Evolutionary conservation across 2,888 invertebrate genomes (phyloP).

Genomic region (Lepidonotus clava): DNA sequence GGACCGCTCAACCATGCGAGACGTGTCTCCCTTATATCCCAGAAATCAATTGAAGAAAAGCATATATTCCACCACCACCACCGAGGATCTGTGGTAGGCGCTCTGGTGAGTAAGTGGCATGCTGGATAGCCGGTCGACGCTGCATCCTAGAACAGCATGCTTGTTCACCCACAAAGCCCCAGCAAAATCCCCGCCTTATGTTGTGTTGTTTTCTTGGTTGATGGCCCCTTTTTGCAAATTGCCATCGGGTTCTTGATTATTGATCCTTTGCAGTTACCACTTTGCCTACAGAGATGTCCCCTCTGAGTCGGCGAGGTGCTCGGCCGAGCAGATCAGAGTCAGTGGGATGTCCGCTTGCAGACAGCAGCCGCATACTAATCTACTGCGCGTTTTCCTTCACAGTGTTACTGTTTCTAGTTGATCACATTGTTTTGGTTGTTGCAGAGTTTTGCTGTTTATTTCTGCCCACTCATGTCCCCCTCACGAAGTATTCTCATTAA

Average conservation of each 20-base stretch:
- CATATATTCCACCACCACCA: slow-evolving; percentile 61
- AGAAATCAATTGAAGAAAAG: slow-evolving; percentile 40
- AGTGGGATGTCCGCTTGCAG: not conserved
- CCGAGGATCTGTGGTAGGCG: slow-evolving; percentile 63
- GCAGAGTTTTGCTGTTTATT: not conserved
- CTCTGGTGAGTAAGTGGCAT: slow-evolving; percentile 62
- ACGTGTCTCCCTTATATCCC: slow-evolving; percentile 59
- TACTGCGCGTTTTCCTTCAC: not conserved
- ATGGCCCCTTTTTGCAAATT: slow-evolving; percentile 4
- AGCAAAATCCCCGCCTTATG: not conserved
- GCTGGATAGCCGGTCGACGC: slow-evolving; percentile 25
- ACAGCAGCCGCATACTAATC: not conserved
- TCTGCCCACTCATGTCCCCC: not conserved
- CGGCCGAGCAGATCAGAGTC: not conserved
- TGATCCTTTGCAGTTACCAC: not conserved
- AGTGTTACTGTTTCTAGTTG: slow-evolving; percentile 10
- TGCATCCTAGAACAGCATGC: slow-evolving; percentile 44
- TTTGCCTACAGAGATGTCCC: not conserved
- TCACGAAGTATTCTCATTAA: not conserved
- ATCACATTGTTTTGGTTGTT: not conserved
- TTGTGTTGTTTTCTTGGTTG: slow-evolving; percentile 35
- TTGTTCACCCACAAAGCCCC: slow-evolving; percentile 38
- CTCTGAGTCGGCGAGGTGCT: not conserved
- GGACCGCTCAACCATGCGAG: slow-evolving; percentile 59
- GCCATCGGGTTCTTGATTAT: not conserved